Percentiles rank a stretch among this genome's conserved stretches.
Evolutionary conservation across 2,797 vertebrate species (phyloP).

Genomic region (Sternarchorhynchus goeldii): DNA sequence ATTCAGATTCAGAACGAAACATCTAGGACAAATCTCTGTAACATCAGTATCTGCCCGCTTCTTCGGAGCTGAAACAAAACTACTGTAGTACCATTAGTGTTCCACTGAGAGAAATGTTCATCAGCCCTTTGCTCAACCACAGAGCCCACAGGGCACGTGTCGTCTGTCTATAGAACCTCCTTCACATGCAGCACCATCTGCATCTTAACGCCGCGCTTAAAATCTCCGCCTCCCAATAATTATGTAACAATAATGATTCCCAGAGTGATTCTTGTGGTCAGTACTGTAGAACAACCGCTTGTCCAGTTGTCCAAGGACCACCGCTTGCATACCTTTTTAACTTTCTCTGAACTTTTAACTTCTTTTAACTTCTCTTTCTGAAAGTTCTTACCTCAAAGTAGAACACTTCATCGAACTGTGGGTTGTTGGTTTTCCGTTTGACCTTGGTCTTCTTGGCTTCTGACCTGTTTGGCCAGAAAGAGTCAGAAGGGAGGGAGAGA

Average conservation of each 20-base stretch:
- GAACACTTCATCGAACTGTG: constrained; percentile 97
- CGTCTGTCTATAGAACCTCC: neutral
- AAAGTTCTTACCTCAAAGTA: constrained; percentile 89
- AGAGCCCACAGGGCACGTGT: too few relatives aligned
- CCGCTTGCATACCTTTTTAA: neutral
- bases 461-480: constrained; percentile 74
- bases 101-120: neutral
- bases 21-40: constrained; percentile 1
- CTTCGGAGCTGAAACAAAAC: too few relatives aligned
- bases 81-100: neutral
- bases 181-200: neutral
- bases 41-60: neutral
- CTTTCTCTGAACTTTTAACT: too few relatives aligned
- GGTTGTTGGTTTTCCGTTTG: constrained; percentile 97
- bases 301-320: neutral
- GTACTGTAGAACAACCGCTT: neutral
- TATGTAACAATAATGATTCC: neutral
- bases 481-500: neutral
- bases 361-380: too few relatives aligned
- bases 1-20: neutral
- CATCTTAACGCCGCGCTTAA: neutral
- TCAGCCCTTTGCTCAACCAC: neutral
- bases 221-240: neutral
- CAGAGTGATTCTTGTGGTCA: constrained; percentile 9
- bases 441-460: constrained; percentile 99